Conservation (phyloP, 2,797 vertebrate species). For the Cetoscarus ocellatus region DNA sequence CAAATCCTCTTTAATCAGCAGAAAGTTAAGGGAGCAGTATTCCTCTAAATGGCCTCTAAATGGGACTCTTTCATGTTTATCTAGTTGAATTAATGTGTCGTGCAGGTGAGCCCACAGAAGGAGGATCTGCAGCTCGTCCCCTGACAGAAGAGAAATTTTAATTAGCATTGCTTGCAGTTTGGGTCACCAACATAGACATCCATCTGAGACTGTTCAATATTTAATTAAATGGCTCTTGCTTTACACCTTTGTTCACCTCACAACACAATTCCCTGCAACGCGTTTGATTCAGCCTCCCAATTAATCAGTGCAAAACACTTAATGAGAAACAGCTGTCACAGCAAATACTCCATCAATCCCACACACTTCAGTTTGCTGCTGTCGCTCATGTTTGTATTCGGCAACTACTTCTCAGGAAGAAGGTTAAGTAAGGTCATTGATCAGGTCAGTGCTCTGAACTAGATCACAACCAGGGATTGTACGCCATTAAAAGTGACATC, state of each 20-base stretch:
- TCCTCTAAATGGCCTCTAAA: conserved; percentile 36
- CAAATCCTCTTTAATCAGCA: conserved; percentile 17
- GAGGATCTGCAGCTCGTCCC: conserved; percentile 58
- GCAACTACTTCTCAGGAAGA: background rate
- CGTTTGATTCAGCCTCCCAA: conserved; percentile 76
- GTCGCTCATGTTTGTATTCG: background rate
- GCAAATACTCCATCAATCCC: conserved; percentile 51
- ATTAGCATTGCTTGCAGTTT: conserved; percentile 83
- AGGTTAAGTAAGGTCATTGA: background rate
- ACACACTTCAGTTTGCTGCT: conserved; percentile 20
- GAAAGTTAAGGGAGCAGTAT: conserved; percentile 12
- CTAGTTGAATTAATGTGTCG: conserved; percentile 50
- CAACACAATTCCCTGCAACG: conserved; percentile 75
- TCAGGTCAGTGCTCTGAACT: background rate
- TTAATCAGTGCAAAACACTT: conserved; percentile 78
- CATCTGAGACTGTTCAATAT: conserved; percentile 80
- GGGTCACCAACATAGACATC: conserved; percentile 81
- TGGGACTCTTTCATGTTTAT: conserved; percentile 60
- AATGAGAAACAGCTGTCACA: conserved; percentile 72
- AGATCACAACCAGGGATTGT: background rate
- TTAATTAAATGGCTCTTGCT: conserved; percentile 86
- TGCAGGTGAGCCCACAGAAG: conserved; percentile 46
- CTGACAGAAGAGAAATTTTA: conserved; percentile 79
- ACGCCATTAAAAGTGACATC: no score
- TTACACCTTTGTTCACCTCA: conserved; percentile 76